phyloP scores from a whole-genome alignment of 2,888 invertebrate species.

The Perizoma flavofasciatum region DNA sequence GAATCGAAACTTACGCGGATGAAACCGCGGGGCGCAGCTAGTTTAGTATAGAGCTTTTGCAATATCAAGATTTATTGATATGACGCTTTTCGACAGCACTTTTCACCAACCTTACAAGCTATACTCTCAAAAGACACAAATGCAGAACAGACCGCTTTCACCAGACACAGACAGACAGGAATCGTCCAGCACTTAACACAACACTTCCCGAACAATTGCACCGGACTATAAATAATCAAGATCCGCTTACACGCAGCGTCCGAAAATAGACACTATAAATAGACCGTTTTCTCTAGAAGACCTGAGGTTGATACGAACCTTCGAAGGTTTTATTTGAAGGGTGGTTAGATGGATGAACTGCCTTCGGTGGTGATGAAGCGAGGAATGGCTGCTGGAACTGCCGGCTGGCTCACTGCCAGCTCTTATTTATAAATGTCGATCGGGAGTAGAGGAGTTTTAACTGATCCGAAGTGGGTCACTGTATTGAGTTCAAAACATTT shows the following conservation, averaged over 20 bases:
- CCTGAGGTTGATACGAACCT: slow-evolving; percentile 19
- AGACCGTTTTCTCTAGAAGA: not conserved
- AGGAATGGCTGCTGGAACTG: slow-evolving; percentile 38
- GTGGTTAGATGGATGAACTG: slow-evolving; percentile 20
- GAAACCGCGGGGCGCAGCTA: no score
- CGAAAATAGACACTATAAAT: slow-evolving; percentile 22
- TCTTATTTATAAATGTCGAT: slow-evolving; percentile 48
- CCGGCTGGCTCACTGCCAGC: slow-evolving; percentile 48
- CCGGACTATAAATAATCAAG: slow-evolving; percentile 23
- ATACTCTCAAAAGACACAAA: no score
- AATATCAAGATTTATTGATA: no score
- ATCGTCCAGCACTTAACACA: not conserved
- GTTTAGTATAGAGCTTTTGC: no score
- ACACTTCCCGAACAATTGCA: slow-evolving; percentile 12
- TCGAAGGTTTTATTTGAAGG: slow-evolving; percentile 9
- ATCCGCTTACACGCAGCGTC: slow-evolving; percentile 24
- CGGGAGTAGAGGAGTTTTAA: slow-evolving; percentile 30
- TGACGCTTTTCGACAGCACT: no score
- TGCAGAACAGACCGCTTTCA: no score
- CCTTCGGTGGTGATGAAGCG: slow-evolving; percentile 32
- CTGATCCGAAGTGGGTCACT: slow-evolving; percentile 27
- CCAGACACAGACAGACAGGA: no score
- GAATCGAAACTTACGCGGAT: no score
- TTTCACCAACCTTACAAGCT: no score
- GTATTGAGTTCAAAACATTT: slow-evolving; percentile 15